Evolutionary conservation across 2,113 vertebrate genomes (phyloP).

Genomic region (Tonatia bakeri): DNA sequence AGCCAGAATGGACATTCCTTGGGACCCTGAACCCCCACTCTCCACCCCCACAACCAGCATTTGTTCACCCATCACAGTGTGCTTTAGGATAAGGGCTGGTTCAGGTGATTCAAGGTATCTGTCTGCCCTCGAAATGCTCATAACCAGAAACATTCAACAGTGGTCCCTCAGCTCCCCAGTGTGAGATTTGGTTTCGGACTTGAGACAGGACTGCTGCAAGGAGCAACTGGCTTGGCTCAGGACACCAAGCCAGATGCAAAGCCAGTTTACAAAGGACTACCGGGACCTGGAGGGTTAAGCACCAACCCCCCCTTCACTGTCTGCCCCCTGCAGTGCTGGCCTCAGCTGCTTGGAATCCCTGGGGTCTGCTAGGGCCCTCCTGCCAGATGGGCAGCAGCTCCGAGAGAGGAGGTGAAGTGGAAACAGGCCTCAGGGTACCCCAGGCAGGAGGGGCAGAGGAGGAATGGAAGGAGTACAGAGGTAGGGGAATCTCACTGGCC

Average conservation of each 20-base stretch:
- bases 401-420: slow-evolving; percentile 44
- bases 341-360: slow-evolving; percentile 60
- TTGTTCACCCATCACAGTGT: background rate
- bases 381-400: slow-evolving; percentile 56
- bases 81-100: background rate
- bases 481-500: background rate
- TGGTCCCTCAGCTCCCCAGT: background rate
- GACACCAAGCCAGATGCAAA: background rate
- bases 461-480: background rate
- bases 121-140: background rate
- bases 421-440: slow-evolving; percentile 63
- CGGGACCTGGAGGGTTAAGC: slow-evolving; percentile 61
- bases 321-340: slow-evolving; percentile 61
- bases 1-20: background rate
- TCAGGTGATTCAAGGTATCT: background rate
- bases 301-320: background rate
- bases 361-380: slow-evolving; percentile 61
- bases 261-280: background rate
- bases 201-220: background rate
- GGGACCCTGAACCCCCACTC: background rate
- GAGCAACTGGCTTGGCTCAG: background rate
- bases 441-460: background rate
- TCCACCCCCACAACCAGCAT: background rate
- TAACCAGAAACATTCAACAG: background rate
- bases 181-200: background rate